Evolutionary conservation across 2,113 vertebrate species (phyloP).

Genomic region (Menura novaehollandiae): DNA sequence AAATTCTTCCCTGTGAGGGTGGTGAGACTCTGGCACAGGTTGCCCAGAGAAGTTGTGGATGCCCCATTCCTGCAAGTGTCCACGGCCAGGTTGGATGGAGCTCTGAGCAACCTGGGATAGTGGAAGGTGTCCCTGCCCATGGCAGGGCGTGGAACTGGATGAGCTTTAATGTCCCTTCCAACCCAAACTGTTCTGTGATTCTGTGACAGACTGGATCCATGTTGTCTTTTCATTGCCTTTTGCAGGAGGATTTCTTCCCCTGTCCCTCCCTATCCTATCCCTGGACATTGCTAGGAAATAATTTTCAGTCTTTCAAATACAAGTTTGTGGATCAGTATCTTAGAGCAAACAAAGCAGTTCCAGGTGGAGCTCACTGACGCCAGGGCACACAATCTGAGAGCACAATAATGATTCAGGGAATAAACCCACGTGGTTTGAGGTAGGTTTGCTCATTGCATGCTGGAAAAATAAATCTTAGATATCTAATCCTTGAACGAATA

Average conservation of each 20-base stretch:
- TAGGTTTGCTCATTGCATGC: not conserved
- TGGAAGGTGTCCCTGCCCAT: not conserved
- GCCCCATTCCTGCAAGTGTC: not conserved
- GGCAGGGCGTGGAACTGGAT: not conserved
- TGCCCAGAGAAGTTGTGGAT: not conserved
- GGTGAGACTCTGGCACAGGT: not conserved
- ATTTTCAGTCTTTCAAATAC: not conserved
- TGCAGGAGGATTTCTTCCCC: not conserved
- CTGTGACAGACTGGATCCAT: not conserved
- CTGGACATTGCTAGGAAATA: not conserved
- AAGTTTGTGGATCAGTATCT: not conserved
- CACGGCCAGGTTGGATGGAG: not conserved
- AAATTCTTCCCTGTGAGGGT: not conserved
- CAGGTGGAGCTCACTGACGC: not conserved
- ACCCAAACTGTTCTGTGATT: not conserved
- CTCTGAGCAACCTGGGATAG: not conserved
- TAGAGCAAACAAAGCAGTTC: constrained; percentile 5
- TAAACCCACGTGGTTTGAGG: not conserved
- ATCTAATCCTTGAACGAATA: not conserved
- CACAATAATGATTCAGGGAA: not conserved
- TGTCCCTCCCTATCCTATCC: accelerated
- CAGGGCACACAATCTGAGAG: not conserved
- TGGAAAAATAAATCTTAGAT: not conserved
- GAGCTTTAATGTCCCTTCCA: not conserved
- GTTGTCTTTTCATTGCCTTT: not conserved